A percentile compares a stretch with the other conserved stretches of the same genome.
These are phyloP conservation scores for Pristionchus japonicus DNA, from an alignment of 2,888 invertebrate species.

Conservation along the genomic window DNA sequence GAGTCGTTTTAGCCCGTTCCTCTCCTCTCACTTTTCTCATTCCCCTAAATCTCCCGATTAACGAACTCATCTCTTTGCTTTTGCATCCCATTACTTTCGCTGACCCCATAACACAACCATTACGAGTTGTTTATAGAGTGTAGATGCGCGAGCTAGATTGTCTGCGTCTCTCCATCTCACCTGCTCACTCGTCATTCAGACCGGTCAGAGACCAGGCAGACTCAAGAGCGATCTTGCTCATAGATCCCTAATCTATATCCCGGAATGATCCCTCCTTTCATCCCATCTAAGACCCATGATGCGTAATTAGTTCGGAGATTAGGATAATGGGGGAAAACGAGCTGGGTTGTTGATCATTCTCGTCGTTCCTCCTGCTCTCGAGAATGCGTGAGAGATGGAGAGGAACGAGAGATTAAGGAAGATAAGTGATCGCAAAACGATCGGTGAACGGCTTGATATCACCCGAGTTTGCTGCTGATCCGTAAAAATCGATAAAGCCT, in stretches of 20 bases:
- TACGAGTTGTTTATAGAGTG: conserved; percentile 24
- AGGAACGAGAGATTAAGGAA: neutral
- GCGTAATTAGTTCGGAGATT: neutral
- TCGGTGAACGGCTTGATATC: neutral
- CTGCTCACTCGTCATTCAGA: neutral
- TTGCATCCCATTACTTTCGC: neutral
- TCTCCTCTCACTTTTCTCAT: neutral
- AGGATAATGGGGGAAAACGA: conserved; percentile 7
- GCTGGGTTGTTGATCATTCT: neutral
- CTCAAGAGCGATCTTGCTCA: too few relatives aligned
- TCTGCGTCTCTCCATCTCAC: neutral
- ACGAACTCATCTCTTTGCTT: neutral
- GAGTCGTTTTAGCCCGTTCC: neutral
- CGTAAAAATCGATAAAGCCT: neutral
- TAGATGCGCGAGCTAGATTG: neutral
- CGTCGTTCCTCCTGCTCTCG: too few relatives aligned
- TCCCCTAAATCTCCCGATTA: neutral
- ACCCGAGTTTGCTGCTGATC: neutral
- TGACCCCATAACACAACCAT: conserved; percentile 37
- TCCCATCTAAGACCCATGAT: neutral
- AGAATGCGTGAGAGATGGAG: neutral
- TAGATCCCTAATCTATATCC: neutral
- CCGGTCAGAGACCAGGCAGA: too few relatives aligned
- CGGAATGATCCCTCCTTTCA: neutral
- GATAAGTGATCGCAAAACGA: neutral